Conservation (phyloP, 2,888 invertebrate species). For the Stenoptilia bipunctidactyla region DNA sequence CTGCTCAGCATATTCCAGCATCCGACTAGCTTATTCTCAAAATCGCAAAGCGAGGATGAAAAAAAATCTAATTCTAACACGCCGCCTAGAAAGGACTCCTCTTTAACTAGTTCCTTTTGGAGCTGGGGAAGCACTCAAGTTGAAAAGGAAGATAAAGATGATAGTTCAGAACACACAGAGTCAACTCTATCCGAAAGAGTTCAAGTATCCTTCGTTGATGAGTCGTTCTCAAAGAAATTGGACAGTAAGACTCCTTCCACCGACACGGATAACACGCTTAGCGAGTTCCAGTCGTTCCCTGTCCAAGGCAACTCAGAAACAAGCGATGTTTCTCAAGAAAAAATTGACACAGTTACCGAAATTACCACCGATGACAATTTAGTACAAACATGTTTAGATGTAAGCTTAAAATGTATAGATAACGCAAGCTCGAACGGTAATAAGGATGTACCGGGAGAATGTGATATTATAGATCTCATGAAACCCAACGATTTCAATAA, state of each 20-base stretch:
- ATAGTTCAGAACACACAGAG: slow-evolving; percentile 54
- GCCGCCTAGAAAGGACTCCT: slow-evolving; percentile 56
- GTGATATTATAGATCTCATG: slow-evolving; percentile 53
- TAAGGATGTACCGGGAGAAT: slow-evolving; percentile 23
- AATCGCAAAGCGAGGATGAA: slow-evolving; percentile 50
- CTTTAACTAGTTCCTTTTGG: slow-evolving; percentile 58
- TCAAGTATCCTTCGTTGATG: slow-evolving; percentile 58
- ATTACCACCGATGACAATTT: slow-evolving; percentile 58
- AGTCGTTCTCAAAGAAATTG: slow-evolving; percentile 54
- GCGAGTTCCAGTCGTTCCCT: slow-evolving; percentile 54
- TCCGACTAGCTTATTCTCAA: slow-evolving; percentile 72
- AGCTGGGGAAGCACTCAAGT: slow-evolving; percentile 52
- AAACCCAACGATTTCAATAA: slow-evolving; percentile 51
- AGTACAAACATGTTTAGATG: slow-evolving; percentile 64
- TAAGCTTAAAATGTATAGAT: slow-evolving; percentile 43
- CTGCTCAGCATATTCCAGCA: slow-evolving; percentile 76
- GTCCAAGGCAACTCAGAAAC: slow-evolving; percentile 26
- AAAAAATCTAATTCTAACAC: slow-evolving; percentile 47
- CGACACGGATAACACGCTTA: slow-evolving; percentile 57
- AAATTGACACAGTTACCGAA: slow-evolving; percentile 41
- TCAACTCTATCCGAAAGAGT: slow-evolving; percentile 59
- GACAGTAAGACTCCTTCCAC: slow-evolving; percentile 62
- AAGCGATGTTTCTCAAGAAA: slow-evolving; percentile 19
- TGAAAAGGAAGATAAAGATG: slow-evolving; percentile 32
- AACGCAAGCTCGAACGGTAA: slow-evolving; percentile 30